These are phyloP conservation scores for Lepidochrysops patricia DNA, from an alignment of 2,888 invertebrate species.

Conservation along the genomic window DNA sequence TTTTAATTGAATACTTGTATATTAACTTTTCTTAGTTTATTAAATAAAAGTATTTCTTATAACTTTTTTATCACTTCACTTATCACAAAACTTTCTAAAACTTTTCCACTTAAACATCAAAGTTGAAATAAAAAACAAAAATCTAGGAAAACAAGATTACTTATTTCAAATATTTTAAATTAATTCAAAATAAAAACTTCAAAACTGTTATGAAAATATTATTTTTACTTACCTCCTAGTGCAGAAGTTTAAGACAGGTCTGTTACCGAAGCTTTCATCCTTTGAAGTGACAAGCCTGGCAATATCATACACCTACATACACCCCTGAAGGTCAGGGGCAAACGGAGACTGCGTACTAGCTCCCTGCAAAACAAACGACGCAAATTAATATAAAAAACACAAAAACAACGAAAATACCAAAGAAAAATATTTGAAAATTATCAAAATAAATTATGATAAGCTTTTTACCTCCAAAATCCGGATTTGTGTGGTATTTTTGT, in stretches of 20 bases:
- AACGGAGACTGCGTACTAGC: neutral
- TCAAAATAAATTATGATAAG: neutral
- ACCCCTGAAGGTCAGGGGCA: neutral
- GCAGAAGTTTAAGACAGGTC: neutral
- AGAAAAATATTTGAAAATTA: neutral
- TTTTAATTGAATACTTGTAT: too few relatives aligned
- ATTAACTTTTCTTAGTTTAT: too few relatives aligned
- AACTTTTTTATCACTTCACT: too few relatives aligned
- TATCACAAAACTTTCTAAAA: too few relatives aligned
- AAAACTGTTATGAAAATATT: neutral
- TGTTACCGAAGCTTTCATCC: neutral
- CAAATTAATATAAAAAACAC: neutral
- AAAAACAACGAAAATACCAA: neutral
- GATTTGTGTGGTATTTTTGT: neutral
- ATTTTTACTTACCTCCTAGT: neutral
- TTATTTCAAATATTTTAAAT: neutral
- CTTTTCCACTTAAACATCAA: too few relatives aligned
- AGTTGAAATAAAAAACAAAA: too few relatives aligned
- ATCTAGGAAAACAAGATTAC: too few relatives aligned
- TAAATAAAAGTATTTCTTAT: too few relatives aligned
- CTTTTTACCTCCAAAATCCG: neutral
- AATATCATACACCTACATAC: too few relatives aligned
- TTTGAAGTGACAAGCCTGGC: neutral
- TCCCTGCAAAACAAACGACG: neutral
- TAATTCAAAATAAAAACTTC: neutral